These are phyloP conservation scores for Synanthedon andrenaeformis DNA, from an alignment of 2,888 invertebrate genomes.

Conservation along the genomic window DNA sequence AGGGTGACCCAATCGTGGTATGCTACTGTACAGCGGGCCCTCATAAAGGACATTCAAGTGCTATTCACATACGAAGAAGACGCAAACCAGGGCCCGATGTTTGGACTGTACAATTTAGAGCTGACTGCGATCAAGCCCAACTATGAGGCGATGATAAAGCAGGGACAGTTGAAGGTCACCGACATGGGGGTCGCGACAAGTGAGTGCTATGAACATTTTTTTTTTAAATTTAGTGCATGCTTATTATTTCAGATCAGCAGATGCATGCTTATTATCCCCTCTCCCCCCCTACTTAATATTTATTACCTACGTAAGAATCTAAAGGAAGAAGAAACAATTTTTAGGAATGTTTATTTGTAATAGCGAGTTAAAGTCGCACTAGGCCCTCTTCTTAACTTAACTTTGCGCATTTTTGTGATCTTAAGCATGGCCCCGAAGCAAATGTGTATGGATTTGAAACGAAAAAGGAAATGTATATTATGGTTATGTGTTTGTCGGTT, in stretches of 20 bases:
- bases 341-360: too few species aligned
- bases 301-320: too few species aligned
- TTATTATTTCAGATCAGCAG: neutral
- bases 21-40: conserved; percentile 78
- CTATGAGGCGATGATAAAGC: conserved; percentile 89
- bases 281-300: too few species aligned
- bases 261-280: too few species aligned
- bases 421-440: too few species aligned
- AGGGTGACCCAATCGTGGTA: conserved; percentile 78
- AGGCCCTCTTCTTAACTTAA: too few species aligned
- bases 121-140: conserved; percentile 86
- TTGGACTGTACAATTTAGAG: conserved; percentile 81
- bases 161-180: conserved; percentile 83
- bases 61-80: conserved; percentile 82
- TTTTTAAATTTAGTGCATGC: neutral
- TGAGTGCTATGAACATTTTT: conserved; percentile 35
- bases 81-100: conserved; percentile 77
- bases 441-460: too few species aligned
- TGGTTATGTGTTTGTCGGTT: too few species aligned
- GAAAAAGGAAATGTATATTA: too few species aligned
- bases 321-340: too few species aligned
- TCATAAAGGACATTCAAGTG: conserved; percentile 85
- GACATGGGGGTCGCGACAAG: conserved; percentile 88
- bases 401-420: too few species aligned
- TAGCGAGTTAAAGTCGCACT: too few species aligned